Percentiles rank a stretch among this genome's conserved stretches.
Conservation (phyloP, 1,140 invertebrate genomes). For the Bombus pyrosoma region DNA sequence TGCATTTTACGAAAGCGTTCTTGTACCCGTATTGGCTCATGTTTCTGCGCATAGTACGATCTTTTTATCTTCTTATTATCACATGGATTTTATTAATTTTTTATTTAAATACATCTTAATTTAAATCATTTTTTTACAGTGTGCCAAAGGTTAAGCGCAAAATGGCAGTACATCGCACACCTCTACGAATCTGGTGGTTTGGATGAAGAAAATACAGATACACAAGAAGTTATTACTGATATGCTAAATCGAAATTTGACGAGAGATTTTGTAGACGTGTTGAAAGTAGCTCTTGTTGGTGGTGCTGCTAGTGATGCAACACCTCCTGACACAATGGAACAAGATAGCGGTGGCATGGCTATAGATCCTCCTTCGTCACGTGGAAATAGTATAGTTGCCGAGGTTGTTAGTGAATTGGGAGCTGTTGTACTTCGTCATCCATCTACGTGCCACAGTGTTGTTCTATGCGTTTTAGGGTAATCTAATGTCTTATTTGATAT, state of each 20-base stretch:
- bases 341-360: slow-evolving; percentile 85
- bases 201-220: slow-evolving; percentile 91
- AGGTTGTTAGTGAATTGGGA: slow-evolving; percentile 89
- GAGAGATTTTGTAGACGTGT: slow-evolving; percentile 92
- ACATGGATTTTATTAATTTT: neutral
- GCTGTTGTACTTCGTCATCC: slow-evolving; percentile 85
- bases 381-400: slow-evolving; percentile 84
- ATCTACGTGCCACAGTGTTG: slow-evolving; percentile 86
- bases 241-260: slow-evolving; percentile 93
- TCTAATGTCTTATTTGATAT: slow-evolving; percentile 25
- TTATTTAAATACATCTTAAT: neutral
- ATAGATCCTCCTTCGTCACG: slow-evolving; percentile 84
- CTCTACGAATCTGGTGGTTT: slow-evolving; percentile 89
- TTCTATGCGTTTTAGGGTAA: slow-evolving; percentile 85
- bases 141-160: slow-evolving; percentile 88
- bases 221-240: slow-evolving; percentile 94
- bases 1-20: slow-evolving; percentile 88
- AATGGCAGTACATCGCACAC: slow-evolving; percentile 90
- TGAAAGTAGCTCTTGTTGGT: slow-evolving; percentile 87
- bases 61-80: slow-evolving; percentile 24
- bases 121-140: slow-evolving; percentile 80
- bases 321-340: slow-evolving; percentile 85
- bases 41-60: slow-evolving; percentile 89
- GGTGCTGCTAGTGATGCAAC: slow-evolving; percentile 81
- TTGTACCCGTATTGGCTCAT: slow-evolving; percentile 90